Base-by-base conservation (phyloP, 2,113 vertebrate genomes). In the Indri indri region DNA sequence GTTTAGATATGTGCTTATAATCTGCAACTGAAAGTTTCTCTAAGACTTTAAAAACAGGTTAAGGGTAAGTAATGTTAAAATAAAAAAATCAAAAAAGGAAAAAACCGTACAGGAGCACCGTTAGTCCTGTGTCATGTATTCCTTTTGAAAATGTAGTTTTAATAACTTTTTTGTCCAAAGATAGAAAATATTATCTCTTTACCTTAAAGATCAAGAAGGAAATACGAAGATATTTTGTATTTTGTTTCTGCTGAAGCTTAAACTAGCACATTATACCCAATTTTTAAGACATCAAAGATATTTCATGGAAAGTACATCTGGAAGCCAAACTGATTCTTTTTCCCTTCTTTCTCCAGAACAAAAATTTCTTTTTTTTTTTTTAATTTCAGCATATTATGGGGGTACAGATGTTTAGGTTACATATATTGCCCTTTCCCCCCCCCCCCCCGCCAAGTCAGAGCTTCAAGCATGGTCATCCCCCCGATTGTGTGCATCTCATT, bases 41-140 rank as follows among this genome's bases (percentile, higher is more conserved):
- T 16, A 85, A 80, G 91, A 63, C 83, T 97, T 94, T 97, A 87
- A 80, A 97, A 98, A 97, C 83, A 95, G 54, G 25, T 63, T 88
- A 97, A 95, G 65, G 86, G 81, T 96, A 98, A 97, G 95, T 98
- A 98, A 91, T 91, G 95, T 94, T 91, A 96, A 97, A 98, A 97
- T 96, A 96, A 94, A 98, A 18, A 98, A 18, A n/a, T 77, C 32
- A 10, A 57, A 18, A 6, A 17, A 13, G 6, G 3, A 14, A 68
- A 71, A 57, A 40, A 18, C 3, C 18, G 13, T 16, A 74, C 77
- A 97, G 96, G 2, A 34, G 8, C 3, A 59, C 11, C 8, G 10
- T 63, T 32, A 71, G 1, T 92, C 9, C 8, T 87, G 86, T 84
- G 32, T 59, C n/a, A 85, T 30, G 25, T 57, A 40, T 52, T 20